Evolutionary conservation across 2,113 vertebrate genomes (phyloP).

Genomic region (Silurus asotus): DNA sequence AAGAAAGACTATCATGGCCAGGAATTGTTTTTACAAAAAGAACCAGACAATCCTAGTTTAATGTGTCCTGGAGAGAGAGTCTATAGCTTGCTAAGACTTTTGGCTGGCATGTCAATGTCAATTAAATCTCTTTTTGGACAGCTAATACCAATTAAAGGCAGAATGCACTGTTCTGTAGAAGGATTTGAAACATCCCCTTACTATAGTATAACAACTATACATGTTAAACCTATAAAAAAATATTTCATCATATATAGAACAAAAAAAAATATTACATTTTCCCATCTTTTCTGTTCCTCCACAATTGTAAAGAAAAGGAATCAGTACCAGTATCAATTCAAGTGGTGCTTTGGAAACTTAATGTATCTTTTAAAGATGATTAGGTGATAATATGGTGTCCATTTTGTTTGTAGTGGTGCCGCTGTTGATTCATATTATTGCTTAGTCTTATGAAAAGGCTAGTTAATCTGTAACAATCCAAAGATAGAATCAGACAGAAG

Average conservation of each 20-base stretch:
- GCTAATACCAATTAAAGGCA: not conserved
- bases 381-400: too few species aligned
- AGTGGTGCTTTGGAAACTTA: too few species aligned
- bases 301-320: too few species aligned
- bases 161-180: not conserved
- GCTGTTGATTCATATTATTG: too few species aligned
- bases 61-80: not conserved
- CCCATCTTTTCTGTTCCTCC: not conserved
- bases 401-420: too few species aligned
- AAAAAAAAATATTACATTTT: not conserved
- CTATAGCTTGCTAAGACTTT: not conserved
- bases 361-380: too few species aligned
- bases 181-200: not conserved
- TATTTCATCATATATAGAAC: not conserved
- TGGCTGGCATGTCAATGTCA: not conserved
- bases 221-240: not conserved
- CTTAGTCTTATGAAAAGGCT: not conserved
- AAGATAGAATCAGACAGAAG: not conserved
- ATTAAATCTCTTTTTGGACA: not conserved
- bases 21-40: constrained; percentile 17
- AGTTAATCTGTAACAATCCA: not conserved
- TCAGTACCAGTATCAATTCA: too few species aligned
- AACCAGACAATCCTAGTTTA: constrained; percentile 12
- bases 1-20: not conserved
- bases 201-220: too few species aligned